Percentiles rank a stretch among this genome's conserved stretches.
These are phyloP conservation scores for Chelon labrosus DNA, from an alignment of 2,797 vertebrate species.

Conservation along the genomic window DNA sequence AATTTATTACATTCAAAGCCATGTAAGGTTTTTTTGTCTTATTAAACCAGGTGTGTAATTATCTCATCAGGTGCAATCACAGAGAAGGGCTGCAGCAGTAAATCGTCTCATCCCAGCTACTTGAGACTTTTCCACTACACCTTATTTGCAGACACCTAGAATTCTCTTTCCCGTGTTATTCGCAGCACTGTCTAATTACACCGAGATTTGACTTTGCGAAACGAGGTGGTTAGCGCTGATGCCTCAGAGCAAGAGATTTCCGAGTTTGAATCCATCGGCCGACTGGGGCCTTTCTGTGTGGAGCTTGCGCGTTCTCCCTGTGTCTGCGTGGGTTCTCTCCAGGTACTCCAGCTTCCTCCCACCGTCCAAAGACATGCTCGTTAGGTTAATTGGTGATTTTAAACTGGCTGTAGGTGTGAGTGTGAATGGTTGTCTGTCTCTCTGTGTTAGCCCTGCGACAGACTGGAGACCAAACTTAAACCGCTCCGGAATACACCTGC, in stretches of 20 bases:
- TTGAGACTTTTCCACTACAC: conserved; percentile 1
- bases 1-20: conserved; percentile 47
- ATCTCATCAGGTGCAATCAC: conserved; percentile 52
- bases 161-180: too few relatives aligned
- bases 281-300: too few relatives aligned
- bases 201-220: conserved; percentile 10
- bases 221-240: not conserved
- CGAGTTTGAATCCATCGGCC: too few relatives aligned
- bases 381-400: too few relatives aligned
- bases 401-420: too few relatives aligned
- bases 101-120: conserved; percentile 26
- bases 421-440: too few relatives aligned
- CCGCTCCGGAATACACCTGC: not conserved
- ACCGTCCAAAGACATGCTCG: too few relatives aligned
- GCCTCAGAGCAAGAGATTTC: too few relatives aligned
- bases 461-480: not conserved
- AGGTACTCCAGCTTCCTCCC: too few relatives aligned
- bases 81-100: conserved; percentile 17
- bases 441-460: too few relatives aligned
- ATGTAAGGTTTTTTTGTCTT: conserved; percentile 32
- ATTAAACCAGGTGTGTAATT: conserved; percentile 61
- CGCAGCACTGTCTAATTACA: conserved; percentile 1
- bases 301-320: too few relatives aligned
- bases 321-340: too few relatives aligned
- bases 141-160: conserved; percentile 14